These are phyloP conservation scores for Hirtodrosophila trivittata DNA, from an alignment of 2,888 invertebrate species.

Conservation along the genomic window DNA sequence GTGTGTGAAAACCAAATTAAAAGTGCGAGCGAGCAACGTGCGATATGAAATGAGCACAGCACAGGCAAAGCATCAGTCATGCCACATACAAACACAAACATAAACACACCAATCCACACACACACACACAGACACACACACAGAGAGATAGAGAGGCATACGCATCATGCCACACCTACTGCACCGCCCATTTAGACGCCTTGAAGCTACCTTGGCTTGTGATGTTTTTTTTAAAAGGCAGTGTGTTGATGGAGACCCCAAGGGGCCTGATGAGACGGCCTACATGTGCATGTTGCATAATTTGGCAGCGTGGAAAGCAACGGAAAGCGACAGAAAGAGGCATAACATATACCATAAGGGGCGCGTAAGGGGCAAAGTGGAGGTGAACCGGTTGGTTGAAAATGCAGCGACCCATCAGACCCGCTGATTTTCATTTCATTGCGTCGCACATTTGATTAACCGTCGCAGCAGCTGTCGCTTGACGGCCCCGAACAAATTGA, in stretches of 20 bases:
- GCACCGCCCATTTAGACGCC: constrained; percentile 13
- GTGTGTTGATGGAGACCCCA: not conserved
- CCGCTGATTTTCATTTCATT: constrained; percentile 68
- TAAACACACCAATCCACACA: constrained; percentile 4
- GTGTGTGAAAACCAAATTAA: constrained; percentile 63
- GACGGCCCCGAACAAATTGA: constrained; percentile 55
- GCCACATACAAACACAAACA: constrained; percentile 11
- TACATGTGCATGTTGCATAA: constrained; percentile 67
- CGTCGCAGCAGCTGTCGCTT: constrained; percentile 62
- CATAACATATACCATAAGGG: not conserved
- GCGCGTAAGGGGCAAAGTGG: too few species aligned
- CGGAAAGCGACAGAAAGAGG: not conserved
- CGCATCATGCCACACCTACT: not conserved
- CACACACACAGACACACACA: not conserved
- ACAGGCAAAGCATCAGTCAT: constrained; percentile 24
- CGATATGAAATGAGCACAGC: constrained; percentile 64
- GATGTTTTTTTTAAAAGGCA: constrained; percentile 32
- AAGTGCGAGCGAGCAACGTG: constrained; percentile 59
- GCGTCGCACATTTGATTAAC: constrained; percentile 70
- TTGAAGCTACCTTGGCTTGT: constrained; percentile 46
- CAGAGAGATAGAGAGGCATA: not conserved
- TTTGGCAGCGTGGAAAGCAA: constrained; percentile 42
- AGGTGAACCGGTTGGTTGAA: not conserved
- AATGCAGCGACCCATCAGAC: constrained; percentile 18
- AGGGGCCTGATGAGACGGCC: not conserved